Conservation (phyloP, 92 coral and sea anemone species). For the Palythoa heliodiscus region DNA sequence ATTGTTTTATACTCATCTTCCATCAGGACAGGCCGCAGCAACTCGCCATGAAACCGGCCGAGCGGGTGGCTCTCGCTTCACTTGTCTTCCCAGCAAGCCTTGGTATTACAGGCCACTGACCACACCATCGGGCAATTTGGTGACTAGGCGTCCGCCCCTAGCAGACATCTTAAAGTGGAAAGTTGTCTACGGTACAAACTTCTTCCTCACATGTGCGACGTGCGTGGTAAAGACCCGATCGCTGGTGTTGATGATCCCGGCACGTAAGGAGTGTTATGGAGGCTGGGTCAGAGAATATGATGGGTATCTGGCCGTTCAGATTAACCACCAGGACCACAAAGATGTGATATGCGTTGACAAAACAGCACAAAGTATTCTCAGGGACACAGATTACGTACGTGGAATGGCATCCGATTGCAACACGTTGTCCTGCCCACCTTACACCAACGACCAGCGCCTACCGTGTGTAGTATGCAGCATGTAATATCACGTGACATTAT, state of each 20-base stretch:
- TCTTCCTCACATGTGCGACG: conserved; percentile 69
- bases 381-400: conserved; percentile 68
- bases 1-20: background rate
- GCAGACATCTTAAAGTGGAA: conserved; percentile 18
- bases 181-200: conserved; percentile 62
- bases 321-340: conserved; percentile 73
- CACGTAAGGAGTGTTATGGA: conserved; percentile 82
- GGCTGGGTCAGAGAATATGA: conserved; percentile 88
- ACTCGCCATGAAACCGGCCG: conserved; percentile 63
- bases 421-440: conserved; percentile 80
- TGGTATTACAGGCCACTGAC: conserved; percentile 79
- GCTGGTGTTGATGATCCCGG: conserved; percentile 77
- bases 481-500: conserved; percentile 20
- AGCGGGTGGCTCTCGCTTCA: conserved; percentile 75
- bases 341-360: conserved; percentile 81
- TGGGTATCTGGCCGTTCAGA: conserved; percentile 79
- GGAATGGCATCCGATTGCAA: conserved; percentile 71
- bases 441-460: conserved; percentile 72
- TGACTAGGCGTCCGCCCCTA: conserved; percentile 38
- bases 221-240: conserved; percentile 75
- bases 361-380: conserved; percentile 62
- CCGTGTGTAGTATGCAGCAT: conserved; percentile 90
- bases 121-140: conserved; percentile 42
- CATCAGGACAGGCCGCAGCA: conserved; percentile 80
- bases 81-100: conserved; percentile 77